Evolutionary conservation across 1,140 invertebrate genomes (phyloP).

Genomic region (Tetramorium simillimum): DNA sequence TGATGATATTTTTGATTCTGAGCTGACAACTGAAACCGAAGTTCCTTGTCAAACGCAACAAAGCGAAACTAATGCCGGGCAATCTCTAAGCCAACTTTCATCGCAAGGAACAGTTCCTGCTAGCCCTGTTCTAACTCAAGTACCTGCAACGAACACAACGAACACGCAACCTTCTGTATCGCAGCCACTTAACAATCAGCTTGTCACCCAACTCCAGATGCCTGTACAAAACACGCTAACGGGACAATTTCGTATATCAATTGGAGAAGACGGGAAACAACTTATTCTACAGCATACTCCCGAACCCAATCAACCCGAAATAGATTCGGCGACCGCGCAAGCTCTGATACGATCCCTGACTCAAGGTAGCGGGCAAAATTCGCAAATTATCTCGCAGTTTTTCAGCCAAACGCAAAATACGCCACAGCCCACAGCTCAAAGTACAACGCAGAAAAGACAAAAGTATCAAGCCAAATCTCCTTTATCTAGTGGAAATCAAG

Average conservation of each 20-base stretch:
- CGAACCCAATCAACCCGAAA: slow-evolving; percentile 83
- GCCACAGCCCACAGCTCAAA: slow-evolving; percentile 73
- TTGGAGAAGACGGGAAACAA: slow-evolving; percentile 85
- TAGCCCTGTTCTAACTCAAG: slow-evolving; percentile 71
- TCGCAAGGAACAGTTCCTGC: slow-evolving; percentile 68
- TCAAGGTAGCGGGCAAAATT: slow-evolving; percentile 81
- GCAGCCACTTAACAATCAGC: slow-evolving; percentile 80
- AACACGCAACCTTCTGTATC: slow-evolving; percentile 73
- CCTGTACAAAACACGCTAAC: slow-evolving; percentile 83
- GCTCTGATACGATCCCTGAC: slow-evolving; percentile 82
- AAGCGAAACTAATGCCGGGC: slow-evolving; percentile 67
- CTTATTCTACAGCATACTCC: slow-evolving; percentile 85
- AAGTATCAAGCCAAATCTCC: slow-evolving; percentile 79
- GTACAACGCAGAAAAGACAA: slow-evolving; percentile 65
- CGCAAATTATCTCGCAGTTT: slow-evolving; percentile 83
- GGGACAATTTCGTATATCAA: slow-evolving; percentile 83
- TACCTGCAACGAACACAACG: slow-evolving; percentile 77
- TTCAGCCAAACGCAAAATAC: slow-evolving; percentile 78
- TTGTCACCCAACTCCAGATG: slow-evolving; percentile 83
- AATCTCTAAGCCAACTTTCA: slow-evolving; percentile 66
- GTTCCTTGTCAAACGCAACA: slow-evolving; percentile 70
- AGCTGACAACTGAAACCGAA: slow-evolving; percentile 79
- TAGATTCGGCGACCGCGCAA: slow-evolving; percentile 83
- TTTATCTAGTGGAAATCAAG: slow-evolving; percentile 54
- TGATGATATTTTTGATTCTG: slow-evolving; percentile 84